These are phyloP conservation scores for Collichthys lucidus DNA, from an alignment of 2,113 vertebrate genomes.

Conservation along the genomic window DNA sequence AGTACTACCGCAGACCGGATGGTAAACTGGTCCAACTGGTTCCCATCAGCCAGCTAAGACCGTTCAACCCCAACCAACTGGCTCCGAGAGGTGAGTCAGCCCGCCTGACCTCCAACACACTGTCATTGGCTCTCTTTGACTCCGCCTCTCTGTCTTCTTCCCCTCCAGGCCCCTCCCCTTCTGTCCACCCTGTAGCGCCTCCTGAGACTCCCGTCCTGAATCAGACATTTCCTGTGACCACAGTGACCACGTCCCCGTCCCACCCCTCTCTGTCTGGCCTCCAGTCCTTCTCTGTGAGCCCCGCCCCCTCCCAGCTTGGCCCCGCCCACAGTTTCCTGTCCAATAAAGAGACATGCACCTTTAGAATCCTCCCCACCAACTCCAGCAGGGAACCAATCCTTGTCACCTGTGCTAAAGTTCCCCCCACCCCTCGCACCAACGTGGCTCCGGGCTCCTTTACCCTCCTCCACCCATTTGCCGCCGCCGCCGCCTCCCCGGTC, in stretches of 20 bases:
- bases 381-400: constrained; percentile 44
- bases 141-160: constrained; percentile 13
- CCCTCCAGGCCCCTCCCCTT: background rate
- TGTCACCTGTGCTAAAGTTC: constrained; percentile 40
- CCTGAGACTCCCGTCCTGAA: background rate
- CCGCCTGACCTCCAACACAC: no score
- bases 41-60: constrained; percentile 88
- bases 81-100: constrained; percentile 78
- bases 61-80: constrained; percentile 71
- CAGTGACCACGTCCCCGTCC: background rate
- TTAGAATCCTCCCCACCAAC: constrained; percentile 81
- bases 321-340: background rate
- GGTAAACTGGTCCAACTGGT: constrained; percentile 87
- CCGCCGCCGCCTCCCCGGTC: background rate
- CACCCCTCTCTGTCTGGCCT: constrained; percentile 38
- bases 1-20: constrained; percentile 74
- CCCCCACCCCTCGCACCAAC: constrained; percentile 69
- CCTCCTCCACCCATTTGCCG: constrained; percentile 77
- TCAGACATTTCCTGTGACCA: background rate
- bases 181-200: background rate
- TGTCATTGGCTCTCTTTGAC: no score
- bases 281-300: background rate
- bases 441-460: constrained; percentile 81
- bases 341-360: constrained; percentile 78
- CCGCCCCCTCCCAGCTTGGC: fast-evolving